These are phyloP conservation scores for Nomada lathburiana DNA, from an alignment of 2,888 invertebrate species.

Conservation along the genomic window DNA sequence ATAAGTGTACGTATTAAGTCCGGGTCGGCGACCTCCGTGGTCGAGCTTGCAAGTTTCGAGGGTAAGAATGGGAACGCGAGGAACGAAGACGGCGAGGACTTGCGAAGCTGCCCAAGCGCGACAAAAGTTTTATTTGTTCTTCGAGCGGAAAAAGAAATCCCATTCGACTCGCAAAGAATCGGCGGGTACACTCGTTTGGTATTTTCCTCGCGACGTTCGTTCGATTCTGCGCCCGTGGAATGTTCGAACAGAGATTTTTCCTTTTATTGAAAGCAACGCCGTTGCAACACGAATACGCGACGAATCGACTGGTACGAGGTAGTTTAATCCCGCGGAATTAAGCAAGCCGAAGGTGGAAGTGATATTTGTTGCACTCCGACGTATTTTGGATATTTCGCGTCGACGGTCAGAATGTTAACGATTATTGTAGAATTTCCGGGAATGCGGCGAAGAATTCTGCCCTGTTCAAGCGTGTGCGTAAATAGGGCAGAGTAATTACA, in stretches of 20 bases:
- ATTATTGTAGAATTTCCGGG: too few species aligned
- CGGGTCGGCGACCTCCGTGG: conserved; percentile 64
- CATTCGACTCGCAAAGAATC: conserved; percentile 45
- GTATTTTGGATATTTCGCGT: too few species aligned
- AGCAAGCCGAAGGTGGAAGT: too few species aligned
- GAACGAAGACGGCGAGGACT: conserved; percentile 29
- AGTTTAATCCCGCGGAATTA: too few species aligned
- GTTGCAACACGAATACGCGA: too few species aligned
- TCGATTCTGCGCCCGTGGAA: not conserved
- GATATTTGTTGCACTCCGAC: too few species aligned
- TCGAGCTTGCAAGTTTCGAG: conserved; percentile 36
- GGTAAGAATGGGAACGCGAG: conserved; percentile 31
- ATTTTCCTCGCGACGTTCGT: not conserved
- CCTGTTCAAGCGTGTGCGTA: too few species aligned
- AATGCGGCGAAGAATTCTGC: too few species aligned
- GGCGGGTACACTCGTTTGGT: not conserved
- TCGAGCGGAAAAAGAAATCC: conserved; percentile 28
- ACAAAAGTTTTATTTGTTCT: conserved; percentile 61
- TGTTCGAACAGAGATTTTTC: not conserved
- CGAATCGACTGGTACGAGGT: too few species aligned
- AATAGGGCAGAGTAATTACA: conserved; percentile 24
- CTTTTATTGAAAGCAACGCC: too few species aligned
- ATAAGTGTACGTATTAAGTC: conserved; percentile 74
- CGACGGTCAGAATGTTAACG: too few species aligned
- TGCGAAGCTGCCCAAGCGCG: conserved; percentile 64